Conservation (phyloP, 2,797 vertebrate species). For the Protonibea diacanthus region DNA sequence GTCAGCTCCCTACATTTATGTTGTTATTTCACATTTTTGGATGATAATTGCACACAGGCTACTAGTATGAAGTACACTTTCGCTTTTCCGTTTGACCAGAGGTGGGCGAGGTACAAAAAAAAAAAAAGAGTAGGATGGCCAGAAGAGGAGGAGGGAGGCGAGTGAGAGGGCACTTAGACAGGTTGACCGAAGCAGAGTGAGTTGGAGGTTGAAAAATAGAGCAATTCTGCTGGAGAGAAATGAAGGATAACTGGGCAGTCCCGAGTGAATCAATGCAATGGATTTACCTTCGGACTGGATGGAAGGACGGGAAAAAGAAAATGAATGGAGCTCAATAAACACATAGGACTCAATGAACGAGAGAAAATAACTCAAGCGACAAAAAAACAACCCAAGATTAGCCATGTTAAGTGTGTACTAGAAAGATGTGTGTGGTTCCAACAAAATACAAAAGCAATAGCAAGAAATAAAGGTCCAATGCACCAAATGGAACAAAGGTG, state of each 20-base stretch:
- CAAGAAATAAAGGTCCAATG: slow-evolving; percentile 1
- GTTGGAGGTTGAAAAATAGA: slow-evolving; percentile 82
- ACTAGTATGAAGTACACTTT: background rate
- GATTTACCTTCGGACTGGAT: slow-evolving; percentile 77
- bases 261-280: slow-evolving; percentile 81
- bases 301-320: slow-evolving; percentile 34
- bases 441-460: background rate
- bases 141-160: slow-evolving; percentile 15
- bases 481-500: slow-evolving; percentile 5
- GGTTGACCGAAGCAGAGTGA: slow-evolving; percentile 73
- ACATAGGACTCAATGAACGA: slow-evolving; percentile 53
- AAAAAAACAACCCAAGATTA: slow-evolving; percentile 13
- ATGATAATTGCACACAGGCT: background rate
- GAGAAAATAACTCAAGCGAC: slow-evolving; percentile 63
- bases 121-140: slow-evolving; percentile 7
- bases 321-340: slow-evolving; percentile 65
- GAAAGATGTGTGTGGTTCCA: slow-evolving; percentile 21
- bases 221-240: slow-evolving; percentile 79
- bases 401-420: slow-evolving; percentile 4
- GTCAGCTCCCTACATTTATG: background rate
- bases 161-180: slow-evolving; percentile 53
- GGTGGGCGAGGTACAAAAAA: slow-evolving; percentile 17
- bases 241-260: slow-evolving; percentile 79
- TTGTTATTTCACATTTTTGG: background rate
- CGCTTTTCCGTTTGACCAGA: slow-evolving; percentile 11